These are phyloP conservation scores for Pantala flavescens DNA, from an alignment of 1,140 invertebrate species.

Conservation along the genomic window DNA sequence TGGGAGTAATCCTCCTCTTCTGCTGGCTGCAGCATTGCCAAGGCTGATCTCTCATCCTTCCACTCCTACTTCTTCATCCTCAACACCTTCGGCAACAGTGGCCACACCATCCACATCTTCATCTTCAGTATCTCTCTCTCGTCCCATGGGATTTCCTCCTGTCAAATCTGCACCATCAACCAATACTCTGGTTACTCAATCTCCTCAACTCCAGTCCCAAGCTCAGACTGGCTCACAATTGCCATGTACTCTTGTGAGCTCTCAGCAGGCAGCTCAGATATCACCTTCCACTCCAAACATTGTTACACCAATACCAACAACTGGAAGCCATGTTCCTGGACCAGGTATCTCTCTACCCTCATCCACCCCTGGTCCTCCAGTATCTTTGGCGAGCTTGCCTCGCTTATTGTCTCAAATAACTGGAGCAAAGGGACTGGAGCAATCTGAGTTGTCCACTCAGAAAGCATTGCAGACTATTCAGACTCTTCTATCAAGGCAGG, in stretches of 20 bases:
- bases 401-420: conserved; percentile 43
- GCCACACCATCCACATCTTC: background rate
- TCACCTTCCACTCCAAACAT: conserved; percentile 9
- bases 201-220: conserved; percentile 4
- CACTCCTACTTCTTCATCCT: conserved; percentile 20
- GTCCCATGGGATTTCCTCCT: background rate
- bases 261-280: conserved; percentile 15
- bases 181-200: background rate
- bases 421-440: conserved; percentile 36
- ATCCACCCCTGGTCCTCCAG: conserved; percentile 44
- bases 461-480: conserved; percentile 51
- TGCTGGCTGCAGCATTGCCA: conserved; percentile 23
- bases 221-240: conserved; percentile 3
- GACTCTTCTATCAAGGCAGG: conserved; percentile 42
- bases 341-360: conserved; percentile 20
- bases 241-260: background rate
- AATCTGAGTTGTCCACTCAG: conserved; percentile 41
- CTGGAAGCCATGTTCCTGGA: conserved; percentile 15
- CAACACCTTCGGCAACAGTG: conserved; percentile 25
- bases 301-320: conserved; percentile 14
- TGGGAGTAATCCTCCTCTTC: conserved; percentile 14
- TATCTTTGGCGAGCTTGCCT: conserved; percentile 40
- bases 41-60: conserved; percentile 22
- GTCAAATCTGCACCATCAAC: background rate
- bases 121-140: background rate